Conservation (phyloP, 92 coral and sea anemone species). For the Actinostola sp. region DNA sequence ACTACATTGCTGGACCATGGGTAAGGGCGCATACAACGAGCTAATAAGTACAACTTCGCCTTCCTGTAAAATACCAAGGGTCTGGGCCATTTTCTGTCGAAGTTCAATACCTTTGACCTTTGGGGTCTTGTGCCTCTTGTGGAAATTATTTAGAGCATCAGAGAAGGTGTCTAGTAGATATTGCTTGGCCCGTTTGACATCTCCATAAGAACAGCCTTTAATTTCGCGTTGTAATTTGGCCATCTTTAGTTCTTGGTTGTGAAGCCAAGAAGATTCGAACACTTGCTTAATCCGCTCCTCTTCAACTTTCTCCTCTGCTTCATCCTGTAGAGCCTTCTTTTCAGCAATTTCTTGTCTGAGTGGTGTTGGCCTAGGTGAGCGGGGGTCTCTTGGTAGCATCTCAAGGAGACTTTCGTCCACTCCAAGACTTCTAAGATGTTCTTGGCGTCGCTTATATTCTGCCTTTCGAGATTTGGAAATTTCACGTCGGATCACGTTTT, state of each 20-base stretch:
- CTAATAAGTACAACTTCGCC: not conserved
- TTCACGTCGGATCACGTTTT: not conserved
- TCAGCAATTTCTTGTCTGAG: not conserved
- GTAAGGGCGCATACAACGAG: not conserved
- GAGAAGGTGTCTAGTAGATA: not conserved
- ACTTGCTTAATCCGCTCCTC: not conserved
- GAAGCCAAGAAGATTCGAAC: slow-evolving; percentile 17
- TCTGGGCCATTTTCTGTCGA: not conserved
- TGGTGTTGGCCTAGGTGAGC: not conserved
- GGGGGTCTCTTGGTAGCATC: not conserved
- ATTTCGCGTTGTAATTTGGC: not conserved
- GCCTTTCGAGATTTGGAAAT: not conserved
- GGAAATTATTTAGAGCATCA: slow-evolving; percentile 1
- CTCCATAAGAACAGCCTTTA: not conserved
- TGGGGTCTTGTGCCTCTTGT: slow-evolving; percentile 1
- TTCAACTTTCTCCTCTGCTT: not conserved
- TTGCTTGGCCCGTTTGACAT: slow-evolving; percentile 8
- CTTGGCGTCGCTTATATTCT: not conserved
- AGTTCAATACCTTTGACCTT: not conserved
- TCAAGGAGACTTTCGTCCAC: slow-evolving; percentile 4
- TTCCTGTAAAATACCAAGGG: not conserved
- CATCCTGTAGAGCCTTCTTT: not conserved
- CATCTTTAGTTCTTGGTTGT: slow-evolving; percentile 5
- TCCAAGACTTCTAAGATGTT: not conserved
- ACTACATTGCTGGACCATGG: not conserved